Percentiles rank a stretch among this genome's conserved stretches.
Conservation (phyloP, 2,888 invertebrate genomes). For the Entomobrya proxima region DNA sequence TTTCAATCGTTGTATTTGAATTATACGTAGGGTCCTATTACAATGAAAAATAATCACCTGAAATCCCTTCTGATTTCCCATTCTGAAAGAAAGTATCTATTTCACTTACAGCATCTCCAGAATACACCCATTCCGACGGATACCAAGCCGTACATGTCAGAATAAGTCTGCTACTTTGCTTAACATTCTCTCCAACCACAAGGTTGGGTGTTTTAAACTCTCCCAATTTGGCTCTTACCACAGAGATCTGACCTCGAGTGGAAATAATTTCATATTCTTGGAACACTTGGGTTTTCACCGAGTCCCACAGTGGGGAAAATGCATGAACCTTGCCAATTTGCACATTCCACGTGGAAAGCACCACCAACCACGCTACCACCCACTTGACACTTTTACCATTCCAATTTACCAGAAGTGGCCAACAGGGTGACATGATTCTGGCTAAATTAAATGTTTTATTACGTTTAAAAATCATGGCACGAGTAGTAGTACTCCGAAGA, state of each 20-base stretch:
- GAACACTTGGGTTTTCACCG: slow-evolving; percentile 70
- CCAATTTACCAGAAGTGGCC: background rate
- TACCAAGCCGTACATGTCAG: slow-evolving; percentile 71
- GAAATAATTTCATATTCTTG: slow-evolving; percentile 68
- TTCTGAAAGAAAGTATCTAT: background rate
- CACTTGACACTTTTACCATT: slow-evolving; percentile 15
- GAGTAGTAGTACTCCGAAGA: background rate
- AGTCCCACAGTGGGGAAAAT: slow-evolving; percentile 71
- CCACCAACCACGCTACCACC: background rate
- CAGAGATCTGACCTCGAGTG: slow-evolving; percentile 54
- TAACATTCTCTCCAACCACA: slow-evolving; percentile 71
- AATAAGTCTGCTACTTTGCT: slow-evolving; percentile 63
- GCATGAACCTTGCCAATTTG: background rate
- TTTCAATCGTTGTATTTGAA: slow-evolving; percentile 69
- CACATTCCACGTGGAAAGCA: background rate
- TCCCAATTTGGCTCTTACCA: slow-evolving; percentile 59
- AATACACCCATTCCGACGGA: slow-evolving; percentile 69
- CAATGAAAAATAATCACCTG: background rate
- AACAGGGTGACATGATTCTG: slow-evolving; percentile 15
- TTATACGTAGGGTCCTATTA: slow-evolving; percentile 65
- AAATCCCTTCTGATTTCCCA: background rate
- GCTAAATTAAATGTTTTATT: slow-evolving; percentile 7
- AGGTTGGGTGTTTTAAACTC: slow-evolving; percentile 69
- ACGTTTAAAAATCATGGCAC: too few relatives aligned
- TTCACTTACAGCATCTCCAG: slow-evolving; percentile 66